A percentile compares a stretch with the other conserved stretches of the same genome.
These are phyloP conservation scores for Cynaeus angustus DNA, from an alignment of 2,888 invertebrate species.

Conservation along the genomic window DNA sequence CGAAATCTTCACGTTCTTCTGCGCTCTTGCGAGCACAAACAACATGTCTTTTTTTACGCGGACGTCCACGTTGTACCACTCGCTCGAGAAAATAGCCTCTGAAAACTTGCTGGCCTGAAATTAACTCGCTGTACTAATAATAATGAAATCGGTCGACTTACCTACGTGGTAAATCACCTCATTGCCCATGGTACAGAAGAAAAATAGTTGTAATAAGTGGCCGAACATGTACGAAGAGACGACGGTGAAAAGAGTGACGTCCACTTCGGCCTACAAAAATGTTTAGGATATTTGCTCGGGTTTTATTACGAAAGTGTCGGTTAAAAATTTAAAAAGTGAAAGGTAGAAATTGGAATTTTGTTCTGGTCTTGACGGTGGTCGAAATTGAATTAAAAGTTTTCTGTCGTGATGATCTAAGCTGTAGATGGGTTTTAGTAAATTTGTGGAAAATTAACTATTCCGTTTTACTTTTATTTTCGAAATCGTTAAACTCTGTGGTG, in stretches of 20 bases:
- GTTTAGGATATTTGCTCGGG: background rate
- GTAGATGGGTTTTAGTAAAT: no score
- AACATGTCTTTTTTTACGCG: conserved; percentile 20
- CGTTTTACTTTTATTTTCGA: no score
- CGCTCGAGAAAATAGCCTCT: conserved; percentile 16
- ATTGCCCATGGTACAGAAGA: conserved; percentile 29
- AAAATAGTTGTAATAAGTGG: conserved; percentile 49
- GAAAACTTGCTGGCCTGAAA: conserved; percentile 26
- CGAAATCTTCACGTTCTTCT: conserved; percentile 22
- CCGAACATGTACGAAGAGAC: conserved; percentile 49
- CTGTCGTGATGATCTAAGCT: no score
- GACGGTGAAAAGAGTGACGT: conserved; percentile 38
- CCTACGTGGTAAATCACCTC: conserved; percentile 31
- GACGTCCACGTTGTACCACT: conserved; percentile 30
- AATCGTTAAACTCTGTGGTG: no score
- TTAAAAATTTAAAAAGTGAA: background rate
- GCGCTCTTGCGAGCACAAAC: conserved; percentile 26
- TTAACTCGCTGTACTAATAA: background rate
- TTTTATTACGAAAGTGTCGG: no score
- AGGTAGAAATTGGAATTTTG: no score
- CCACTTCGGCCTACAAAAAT: conserved; percentile 45
- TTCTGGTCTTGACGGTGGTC: no score
- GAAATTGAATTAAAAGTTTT: no score
- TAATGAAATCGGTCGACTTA: background rate
- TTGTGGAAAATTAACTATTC: no score